Evolutionary conservation across 2,113 vertebrate species (phyloP).

Genomic region (Struthidea cinerea): DNA sequence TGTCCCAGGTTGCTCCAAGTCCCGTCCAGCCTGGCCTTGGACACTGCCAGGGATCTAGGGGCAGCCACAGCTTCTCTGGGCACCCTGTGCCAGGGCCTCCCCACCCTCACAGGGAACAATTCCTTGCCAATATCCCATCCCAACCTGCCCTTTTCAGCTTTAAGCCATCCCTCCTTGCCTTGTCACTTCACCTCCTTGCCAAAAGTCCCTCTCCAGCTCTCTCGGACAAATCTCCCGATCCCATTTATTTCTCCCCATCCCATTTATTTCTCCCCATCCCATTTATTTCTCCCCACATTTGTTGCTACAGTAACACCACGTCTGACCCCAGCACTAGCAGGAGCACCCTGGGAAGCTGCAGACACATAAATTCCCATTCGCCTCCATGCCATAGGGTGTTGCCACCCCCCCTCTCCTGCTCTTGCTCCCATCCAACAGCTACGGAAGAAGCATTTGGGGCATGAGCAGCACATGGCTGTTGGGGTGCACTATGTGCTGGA

Average conservation of each 20-base stretch:
- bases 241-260: not conserved
- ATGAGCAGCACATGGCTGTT: rapidly evolving
- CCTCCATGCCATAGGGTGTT: not conserved
- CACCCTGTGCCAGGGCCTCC: rapidly evolving
- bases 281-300: not conserved
- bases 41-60: not conserved
- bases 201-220: not conserved
- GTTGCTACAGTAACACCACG: rapidly evolving
- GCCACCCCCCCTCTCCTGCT: not conserved
- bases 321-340: rapidly evolving
- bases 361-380: not conserved
- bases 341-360: not conserved
- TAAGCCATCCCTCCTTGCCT: not conserved
- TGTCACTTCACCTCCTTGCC: not conserved
- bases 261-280: not conserved
- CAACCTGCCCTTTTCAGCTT: not conserved
- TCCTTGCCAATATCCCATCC: not conserved
- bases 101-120: not conserved
- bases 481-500: too few species aligned
- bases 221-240: not conserved
- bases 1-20: rapidly evolving
- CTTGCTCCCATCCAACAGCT: not conserved
- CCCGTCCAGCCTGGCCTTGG: rapidly evolving
- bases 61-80: not conserved
- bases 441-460: rapidly evolving